Evolutionary conservation across 2,113 vertebrate genomes (phyloP).

Genomic region (Stegastes partitus): DNA sequence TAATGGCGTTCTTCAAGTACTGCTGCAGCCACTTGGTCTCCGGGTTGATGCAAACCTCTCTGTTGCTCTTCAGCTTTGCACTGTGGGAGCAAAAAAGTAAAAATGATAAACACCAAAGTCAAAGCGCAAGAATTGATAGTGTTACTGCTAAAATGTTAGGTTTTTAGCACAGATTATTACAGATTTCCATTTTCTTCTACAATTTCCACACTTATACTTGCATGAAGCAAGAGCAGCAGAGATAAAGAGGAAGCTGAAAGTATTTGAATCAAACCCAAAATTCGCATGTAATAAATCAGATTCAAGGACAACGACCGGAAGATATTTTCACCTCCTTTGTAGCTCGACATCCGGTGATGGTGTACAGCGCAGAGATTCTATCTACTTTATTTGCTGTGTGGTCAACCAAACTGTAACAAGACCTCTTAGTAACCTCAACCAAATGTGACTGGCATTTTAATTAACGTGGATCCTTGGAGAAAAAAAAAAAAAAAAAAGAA

Average conservation of each 20-base stretch:
- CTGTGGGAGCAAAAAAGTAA: slow-evolving; percentile 76
- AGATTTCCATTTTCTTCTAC: background rate
- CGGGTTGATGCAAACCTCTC: slow-evolving; percentile 97
- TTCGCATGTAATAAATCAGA: slow-evolving; percentile 29
- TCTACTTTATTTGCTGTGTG: slow-evolving; percentile 14
- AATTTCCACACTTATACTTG: background rate
- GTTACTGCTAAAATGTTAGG: too few relatives aligned
- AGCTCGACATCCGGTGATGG: slow-evolving; percentile 5
- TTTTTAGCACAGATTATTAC: too few relatives aligned
- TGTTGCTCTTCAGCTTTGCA: slow-evolving; percentile 95
- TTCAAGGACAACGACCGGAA: slow-evolving; percentile 16
- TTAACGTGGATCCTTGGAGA: slow-evolving; percentile 5
- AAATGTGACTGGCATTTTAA: slow-evolving; percentile 29
- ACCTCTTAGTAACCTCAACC: slow-evolving; percentile 24
- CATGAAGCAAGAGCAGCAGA: background rate
- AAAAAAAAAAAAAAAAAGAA: background rate
- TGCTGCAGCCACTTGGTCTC: slow-evolving; percentile 98
- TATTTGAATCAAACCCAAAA: slow-evolving; percentile 18
- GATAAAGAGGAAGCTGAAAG: background rate
- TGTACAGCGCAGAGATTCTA: slow-evolving; percentile 15
- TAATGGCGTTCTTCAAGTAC: slow-evolving; percentile 96
- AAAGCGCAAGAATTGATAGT: too few relatives aligned
- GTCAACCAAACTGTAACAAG: slow-evolving; percentile 27
- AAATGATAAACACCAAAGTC: background rate
- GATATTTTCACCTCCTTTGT: slow-evolving; percentile 32